Base-by-base conservation (phyloP, 2,888 invertebrate species). In the Catocala sponsa region DNA sequence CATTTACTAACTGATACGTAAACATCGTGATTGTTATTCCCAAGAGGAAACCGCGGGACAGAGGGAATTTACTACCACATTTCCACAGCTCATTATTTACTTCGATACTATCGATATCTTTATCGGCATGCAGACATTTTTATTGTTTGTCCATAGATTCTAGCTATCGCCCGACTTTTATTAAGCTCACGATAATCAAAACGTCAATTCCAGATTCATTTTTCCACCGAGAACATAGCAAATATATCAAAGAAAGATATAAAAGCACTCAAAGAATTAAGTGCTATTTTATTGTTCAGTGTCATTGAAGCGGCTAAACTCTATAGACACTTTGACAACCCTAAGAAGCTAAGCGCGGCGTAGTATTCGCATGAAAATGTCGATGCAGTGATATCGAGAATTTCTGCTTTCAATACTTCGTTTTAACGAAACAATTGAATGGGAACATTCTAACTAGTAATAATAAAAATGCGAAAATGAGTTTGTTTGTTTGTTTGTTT, bases 351-450 rank as follows among this genome's bases (percentile, higher is more conserved):
- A 68, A 74, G 72, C 70, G 55, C 59, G 55, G 69, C 73, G 73
- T 61, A 80, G 77, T 74, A 82, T 84, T 79, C 79, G 76, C 74
- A 82, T 84, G 81, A 25, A 79, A 81, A 79, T 81, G 78, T 78
- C 81, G 76, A 84, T 78, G 81, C 82, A 76, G 80, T 82, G 79
- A 83, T 82, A 84, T 83, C 78, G 79, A 76, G 76, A 76, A 75
- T 84, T 81, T 79, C 73, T 78, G 79, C 70, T 72, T 76, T 74
- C 76, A 75, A 79, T 81, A 78, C 64, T 72, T 66, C 63, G 61
- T 75, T 77, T 79, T 60, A 68, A 74, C 65, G 52, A 70, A 70
- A 69, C 65, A 70, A 65, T 62, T 55, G 59, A 65, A 58, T 59
- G 61, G 55, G 65, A 65, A 60, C 61, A 67, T n/a, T n/a, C n/a